Evolutionary conservation across 2,113 vertebrate genomes (phyloP).

Genomic region (Patagioenas fasciata): DNA sequence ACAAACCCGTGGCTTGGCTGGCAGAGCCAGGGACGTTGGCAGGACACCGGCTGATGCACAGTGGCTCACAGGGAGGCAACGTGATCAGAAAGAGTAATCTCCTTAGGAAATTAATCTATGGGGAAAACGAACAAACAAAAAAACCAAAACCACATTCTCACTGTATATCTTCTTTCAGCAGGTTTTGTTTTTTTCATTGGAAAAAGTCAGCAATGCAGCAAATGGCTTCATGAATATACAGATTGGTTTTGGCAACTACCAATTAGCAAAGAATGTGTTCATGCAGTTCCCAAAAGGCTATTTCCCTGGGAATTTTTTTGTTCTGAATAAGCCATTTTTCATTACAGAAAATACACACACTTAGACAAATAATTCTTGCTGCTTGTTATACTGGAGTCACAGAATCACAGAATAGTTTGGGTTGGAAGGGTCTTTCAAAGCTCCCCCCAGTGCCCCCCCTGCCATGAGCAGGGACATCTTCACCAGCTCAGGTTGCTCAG

Average conservation of each 20-base stretch:
- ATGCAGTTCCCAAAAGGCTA: not conserved
- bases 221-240: conserved; percentile 53
- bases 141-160: not conserved
- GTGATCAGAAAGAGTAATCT: not conserved
- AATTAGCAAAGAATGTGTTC: conserved; percentile 29
- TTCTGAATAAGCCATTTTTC: not conserved
- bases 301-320: conserved; percentile 22
- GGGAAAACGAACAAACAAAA: not conserved
- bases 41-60: not conserved
- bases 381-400: not conserved
- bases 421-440: no score
- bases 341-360: not conserved
- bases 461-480: no score
- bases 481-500: no score
- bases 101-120: not conserved
- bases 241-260: conserved; percentile 22
- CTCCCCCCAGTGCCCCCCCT: no score
- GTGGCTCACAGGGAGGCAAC: not conserved
- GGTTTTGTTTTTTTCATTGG: conserved; percentile 3
- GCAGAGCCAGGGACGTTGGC: not conserved
- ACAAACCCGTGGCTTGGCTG: not conserved
- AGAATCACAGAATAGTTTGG: no score
- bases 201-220: conserved; percentile 51
- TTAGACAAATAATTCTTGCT: not conserved
- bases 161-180: conserved; percentile 45